Base-by-base conservation (phyloP, 2,113 vertebrate genomes). In the Saccopteryx bilineata region DNA sequence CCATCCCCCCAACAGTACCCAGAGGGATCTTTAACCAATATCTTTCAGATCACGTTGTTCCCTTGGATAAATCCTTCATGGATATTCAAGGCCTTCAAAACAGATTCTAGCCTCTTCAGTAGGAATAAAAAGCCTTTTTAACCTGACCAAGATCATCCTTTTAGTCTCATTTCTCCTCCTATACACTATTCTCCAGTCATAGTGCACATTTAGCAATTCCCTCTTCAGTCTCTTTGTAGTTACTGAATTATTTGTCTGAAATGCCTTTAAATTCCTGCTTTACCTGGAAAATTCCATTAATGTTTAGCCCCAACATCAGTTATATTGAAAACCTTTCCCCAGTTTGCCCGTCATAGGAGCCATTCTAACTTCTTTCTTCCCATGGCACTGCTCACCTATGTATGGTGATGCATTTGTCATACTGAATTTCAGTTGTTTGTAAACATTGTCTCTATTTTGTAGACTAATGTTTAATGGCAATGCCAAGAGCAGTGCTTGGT, bases 261-360 rank as follows among this genome's bases (percentile, higher is more conserved):
- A 92, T 84, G 50, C 18, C 9, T 78, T 83, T 87, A 13, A 58
- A 61, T 50, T 84, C 50, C 90, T 24, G 33, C 69, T 60, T 66
- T 84, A 33, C 50, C n/a, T 84, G 46, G 23, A 85, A 96, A 95
- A 79, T 71, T 63, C 24, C 21, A 61, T 61, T 79, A 86, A 61
- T 14, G 46, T 58, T 89, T 31, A 80, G 19, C 4, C n/a, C 7
- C 9, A 58, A 72, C 17, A 63, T 72, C 19, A 81, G n/a, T 60
- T 79, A 76, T n/a, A 12, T 28, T 58, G 26, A 69, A 90, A 84
- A 87, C 1, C 11, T 33, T 79, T 63, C 24, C n/a, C 15, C 58
- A 68, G n/a, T 76, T 90, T 94, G 75, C n/a, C 7, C 92, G 75
- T 69, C 31, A n/a, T 21, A 76, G 58, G 54, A 52, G n/a, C 11